Conservation (phyloP, 92 coral and sea anemone species). For the Pocillopora meandrina region DNA sequence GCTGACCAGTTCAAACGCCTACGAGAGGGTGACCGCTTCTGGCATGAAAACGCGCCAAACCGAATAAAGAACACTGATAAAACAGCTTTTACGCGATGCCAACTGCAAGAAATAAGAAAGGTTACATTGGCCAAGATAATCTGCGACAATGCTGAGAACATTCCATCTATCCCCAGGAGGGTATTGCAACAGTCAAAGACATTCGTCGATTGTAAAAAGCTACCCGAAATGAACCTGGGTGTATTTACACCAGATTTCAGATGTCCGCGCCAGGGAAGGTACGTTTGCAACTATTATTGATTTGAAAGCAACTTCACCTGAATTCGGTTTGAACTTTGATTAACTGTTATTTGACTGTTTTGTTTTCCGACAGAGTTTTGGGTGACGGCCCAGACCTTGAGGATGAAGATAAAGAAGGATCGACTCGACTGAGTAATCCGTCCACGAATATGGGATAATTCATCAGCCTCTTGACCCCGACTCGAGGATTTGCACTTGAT, state of each 20-base stretch:
- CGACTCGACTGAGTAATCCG: too few relatives aligned
- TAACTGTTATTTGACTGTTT: not conserved
- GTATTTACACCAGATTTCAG: not conserved
- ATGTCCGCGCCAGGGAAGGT: not conserved
- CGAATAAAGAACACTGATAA: not conserved
- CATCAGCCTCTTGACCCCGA: too few relatives aligned
- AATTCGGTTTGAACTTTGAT: not conserved
- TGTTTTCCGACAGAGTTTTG: not conserved
- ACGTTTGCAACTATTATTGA: not conserved
- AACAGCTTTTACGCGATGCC: constrained; percentile 69
- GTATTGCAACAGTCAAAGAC: constrained; percentile 38
- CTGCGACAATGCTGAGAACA: constrained; percentile 71
- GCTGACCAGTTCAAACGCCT: constrained; percentile 72
- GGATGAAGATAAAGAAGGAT: too few relatives aligned
- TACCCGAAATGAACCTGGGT: constrained; percentile 7
- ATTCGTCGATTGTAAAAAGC: not conserved
- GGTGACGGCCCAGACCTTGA: too few relatives aligned
- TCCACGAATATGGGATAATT: too few relatives aligned
- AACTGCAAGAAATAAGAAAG: constrained; percentile 79
- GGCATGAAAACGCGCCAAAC: constrained; percentile 81
- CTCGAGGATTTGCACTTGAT: too few relatives aligned
- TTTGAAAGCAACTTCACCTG: not conserved
- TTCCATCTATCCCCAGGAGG: constrained; percentile 57
- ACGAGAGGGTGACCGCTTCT: constrained; percentile 89
- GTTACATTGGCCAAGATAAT: constrained; percentile 74